phyloP scores from a whole-genome alignment of 1,140 invertebrate genomes.

The Drosophila littoralis region DNA sequence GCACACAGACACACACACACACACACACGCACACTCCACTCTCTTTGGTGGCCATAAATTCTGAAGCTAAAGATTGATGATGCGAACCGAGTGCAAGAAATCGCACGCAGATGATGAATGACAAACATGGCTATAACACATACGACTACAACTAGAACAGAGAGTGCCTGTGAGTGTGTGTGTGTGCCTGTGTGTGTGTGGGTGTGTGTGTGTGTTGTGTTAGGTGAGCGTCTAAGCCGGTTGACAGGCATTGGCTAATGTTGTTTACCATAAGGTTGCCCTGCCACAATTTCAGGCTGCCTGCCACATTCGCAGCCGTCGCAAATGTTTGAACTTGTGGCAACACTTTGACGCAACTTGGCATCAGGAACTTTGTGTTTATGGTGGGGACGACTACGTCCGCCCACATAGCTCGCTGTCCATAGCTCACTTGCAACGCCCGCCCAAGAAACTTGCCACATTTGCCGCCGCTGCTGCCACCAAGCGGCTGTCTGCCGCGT shows the following conservation, averaged over 20 bases:
- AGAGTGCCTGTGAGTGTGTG: constrained; percentile 1
- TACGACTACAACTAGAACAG: constrained; percentile 18
- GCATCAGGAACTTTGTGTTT: constrained; percentile 14
- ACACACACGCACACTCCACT: constrained; percentile 20
- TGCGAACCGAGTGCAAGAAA: constrained; percentile 62
- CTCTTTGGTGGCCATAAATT: constrained; percentile 55
- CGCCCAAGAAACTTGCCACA: constrained; percentile 30
- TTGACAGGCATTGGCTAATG: constrained; percentile 61
- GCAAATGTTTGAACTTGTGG: constrained; percentile 42
- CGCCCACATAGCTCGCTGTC: too few species aligned
- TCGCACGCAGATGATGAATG: constrained; percentile 74
- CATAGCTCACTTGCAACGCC: constrained; percentile 8
- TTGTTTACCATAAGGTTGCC: constrained; percentile 63
- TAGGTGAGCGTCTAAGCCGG: constrained; percentile 40
- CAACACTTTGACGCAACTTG: constrained; percentile 40
- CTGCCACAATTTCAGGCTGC: not conserved
- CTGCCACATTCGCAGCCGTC: constrained; percentile 27
- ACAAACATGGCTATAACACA: constrained; percentile 51
- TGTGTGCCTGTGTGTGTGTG: not conserved
- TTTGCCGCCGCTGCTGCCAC: constrained; percentile 15
- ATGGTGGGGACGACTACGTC: not conserved
- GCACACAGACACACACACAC: not conserved
- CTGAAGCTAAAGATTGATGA: constrained; percentile 68
- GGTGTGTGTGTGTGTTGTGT: constrained; percentile 23
- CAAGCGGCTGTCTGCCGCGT: constrained; percentile 13